These are phyloP conservation scores for Machimus rusticus DNA, from an alignment of 2,888 invertebrate genomes.

Conservation along the genomic window DNA sequence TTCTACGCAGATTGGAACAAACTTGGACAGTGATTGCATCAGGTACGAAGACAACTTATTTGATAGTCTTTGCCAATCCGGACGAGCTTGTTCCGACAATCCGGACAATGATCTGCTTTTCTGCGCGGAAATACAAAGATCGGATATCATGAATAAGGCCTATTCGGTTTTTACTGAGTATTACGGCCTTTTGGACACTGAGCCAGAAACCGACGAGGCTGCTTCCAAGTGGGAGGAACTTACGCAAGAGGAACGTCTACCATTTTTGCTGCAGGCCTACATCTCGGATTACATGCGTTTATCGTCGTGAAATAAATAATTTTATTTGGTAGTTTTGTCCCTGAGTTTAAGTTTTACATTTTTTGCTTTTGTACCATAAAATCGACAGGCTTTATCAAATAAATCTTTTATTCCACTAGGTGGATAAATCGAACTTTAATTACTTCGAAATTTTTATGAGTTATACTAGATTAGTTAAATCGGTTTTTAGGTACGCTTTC, in stretches of 20 bases:
- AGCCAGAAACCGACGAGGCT: background rate
- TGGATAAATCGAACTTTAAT: background rate
- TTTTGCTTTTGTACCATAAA: background rate
- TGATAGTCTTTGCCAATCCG: conserved; percentile 43
- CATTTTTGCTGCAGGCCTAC: conserved; percentile 45
- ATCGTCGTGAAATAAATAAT: background rate
- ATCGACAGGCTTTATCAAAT: background rate
- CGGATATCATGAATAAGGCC: conserved; percentile 39
- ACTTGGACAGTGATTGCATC: background rate
- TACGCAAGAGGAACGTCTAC: conserved; percentile 43
- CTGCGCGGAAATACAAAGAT: conserved; percentile 39
- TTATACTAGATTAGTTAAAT: background rate
- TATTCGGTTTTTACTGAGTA: conserved; percentile 37
- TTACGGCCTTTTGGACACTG: background rate
- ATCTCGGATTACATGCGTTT: conserved; percentile 44
- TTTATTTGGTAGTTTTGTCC: background rate
- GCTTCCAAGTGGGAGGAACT: conserved; percentile 41
- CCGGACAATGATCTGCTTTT: conserved; percentile 17
- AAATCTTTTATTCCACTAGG: background rate
- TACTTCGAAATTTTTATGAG: background rate
- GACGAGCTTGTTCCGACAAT: conserved; percentile 34
- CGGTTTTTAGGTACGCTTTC: too few relatives aligned
- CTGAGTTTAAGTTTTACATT: background rate
- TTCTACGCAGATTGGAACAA: background rate
- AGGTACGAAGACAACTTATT: conserved; percentile 45